phyloP scores from a whole-genome alignment of 2,113 vertebrate species.

The Vombatus ursinus region DNA sequence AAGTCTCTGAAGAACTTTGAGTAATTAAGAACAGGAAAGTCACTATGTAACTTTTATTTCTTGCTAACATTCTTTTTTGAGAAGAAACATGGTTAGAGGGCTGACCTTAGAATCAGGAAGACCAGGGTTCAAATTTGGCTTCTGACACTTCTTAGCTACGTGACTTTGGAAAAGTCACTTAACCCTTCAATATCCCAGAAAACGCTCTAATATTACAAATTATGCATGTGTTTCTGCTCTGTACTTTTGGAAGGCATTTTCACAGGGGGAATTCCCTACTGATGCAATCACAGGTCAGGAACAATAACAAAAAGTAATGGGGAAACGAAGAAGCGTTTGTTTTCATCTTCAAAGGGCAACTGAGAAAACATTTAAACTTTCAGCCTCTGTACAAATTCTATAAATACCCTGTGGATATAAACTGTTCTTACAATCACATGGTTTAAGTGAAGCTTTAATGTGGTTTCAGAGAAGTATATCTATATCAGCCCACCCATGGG shows the following conservation, averaged over 20 bases:
- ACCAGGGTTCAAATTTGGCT: background rate
- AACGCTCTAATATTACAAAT: background rate
- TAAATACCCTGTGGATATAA: background rate
- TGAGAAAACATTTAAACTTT: constrained; percentile 21
- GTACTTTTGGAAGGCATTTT: background rate
- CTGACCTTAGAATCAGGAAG: background rate
- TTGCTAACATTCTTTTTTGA: background rate
- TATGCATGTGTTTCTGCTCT: background rate
- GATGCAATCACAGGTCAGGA: background rate
- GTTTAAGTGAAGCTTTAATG: background rate
- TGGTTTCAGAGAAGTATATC: background rate
- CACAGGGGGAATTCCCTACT: background rate
- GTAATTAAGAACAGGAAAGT: background rate
- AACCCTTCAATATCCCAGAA: background rate
- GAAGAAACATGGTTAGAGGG: background rate
- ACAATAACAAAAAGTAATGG: background rate
- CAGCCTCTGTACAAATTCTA: background rate
- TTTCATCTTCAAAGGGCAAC: background rate
- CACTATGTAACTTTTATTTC: background rate
- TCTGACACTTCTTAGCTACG: background rate
- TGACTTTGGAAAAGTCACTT: background rate
- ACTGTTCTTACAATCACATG: background rate
- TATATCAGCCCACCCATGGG: background rate
- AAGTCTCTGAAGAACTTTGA: background rate
- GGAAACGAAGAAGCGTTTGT: background rate